A percentile compares a stretch with the other conserved stretches of the same genome.
phyloP scores from a whole-genome alignment of 30 jellyfish, hydroid and myxozoan genomes.

The Hydractinia echinata region DNA sequence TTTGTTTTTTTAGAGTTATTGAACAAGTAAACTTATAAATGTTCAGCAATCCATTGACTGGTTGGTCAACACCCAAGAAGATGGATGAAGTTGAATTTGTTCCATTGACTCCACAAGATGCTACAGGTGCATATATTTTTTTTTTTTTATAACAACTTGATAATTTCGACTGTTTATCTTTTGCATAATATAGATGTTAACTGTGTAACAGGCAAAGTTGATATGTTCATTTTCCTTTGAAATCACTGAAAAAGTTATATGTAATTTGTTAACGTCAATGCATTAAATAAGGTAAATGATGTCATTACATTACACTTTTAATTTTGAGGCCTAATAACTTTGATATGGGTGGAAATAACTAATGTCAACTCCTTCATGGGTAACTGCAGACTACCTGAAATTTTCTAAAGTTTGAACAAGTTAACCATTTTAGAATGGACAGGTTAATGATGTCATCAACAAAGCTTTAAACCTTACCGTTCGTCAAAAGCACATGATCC shows the following conservation, averaged over 20 bases:
- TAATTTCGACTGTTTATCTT: not conserved
- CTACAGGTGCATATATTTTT: not conserved
- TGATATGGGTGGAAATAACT: not conserved
- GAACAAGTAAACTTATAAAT: no score
- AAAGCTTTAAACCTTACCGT: not conserved
- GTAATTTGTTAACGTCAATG: not conserved
- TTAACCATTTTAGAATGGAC: not conserved
- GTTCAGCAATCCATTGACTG: not conserved
- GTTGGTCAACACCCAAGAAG: slow-evolving; percentile 13
- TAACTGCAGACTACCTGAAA: not conserved
- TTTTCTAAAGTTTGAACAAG: not conserved
- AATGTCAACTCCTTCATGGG: not conserved
- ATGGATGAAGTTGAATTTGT: not conserved
- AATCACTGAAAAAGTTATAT: not conserved
- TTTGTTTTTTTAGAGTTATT: no score
- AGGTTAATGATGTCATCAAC: not conserved
- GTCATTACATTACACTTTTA: not conserved
- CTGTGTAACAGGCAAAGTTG: no score
- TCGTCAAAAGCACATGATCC: no score
- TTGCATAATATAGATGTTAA: no score
- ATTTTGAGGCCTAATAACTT: not conserved
- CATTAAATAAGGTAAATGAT: not conserved
- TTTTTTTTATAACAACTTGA: not conserved
- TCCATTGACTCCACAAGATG: slow-evolving; percentile 18
- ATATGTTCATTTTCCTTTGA: not conserved